Conservation (phyloP, 2,113 vertebrate genomes). For the Nansenia antarctica region DNA sequence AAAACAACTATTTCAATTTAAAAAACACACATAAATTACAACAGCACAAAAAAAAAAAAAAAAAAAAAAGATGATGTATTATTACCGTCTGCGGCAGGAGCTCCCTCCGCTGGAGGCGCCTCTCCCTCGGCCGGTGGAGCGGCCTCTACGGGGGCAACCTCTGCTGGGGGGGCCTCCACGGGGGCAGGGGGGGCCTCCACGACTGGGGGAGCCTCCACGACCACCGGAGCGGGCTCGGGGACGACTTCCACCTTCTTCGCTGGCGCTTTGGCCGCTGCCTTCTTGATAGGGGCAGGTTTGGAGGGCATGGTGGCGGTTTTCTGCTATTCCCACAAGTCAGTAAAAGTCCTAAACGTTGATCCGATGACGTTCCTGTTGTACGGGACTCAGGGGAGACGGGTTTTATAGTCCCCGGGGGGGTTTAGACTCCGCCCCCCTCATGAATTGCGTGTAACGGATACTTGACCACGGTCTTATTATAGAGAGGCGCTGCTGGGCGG, state of each 20-base stretch:
- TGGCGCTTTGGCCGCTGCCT: conserved; percentile 66
- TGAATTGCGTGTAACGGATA: conserved; percentile 52
- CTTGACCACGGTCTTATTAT: conserved; percentile 8
- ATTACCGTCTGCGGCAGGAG: conserved; percentile 16
- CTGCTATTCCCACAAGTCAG: conserved; percentile 62
- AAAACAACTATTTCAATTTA: too few relatives aligned
- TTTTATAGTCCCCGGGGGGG: conserved; percentile 47
- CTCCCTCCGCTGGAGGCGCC: conserved; percentile 8
- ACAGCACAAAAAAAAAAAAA: neutral
- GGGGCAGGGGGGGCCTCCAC: conserved; percentile 30
- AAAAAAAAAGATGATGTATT: too few relatives aligned
- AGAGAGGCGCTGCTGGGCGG: neutral
- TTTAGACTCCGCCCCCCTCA: conserved; percentile 53
- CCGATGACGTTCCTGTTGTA: too few relatives aligned
- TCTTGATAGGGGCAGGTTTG: conserved; percentile 72
- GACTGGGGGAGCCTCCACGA: conserved; percentile 25
- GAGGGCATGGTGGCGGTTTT: conserved; percentile 65
- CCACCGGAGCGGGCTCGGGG: conserved; percentile 40
- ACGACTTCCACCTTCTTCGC: conserved; percentile 52
- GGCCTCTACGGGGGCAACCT: neutral
- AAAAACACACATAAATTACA: neutral
- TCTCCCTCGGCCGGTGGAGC: conserved; percentile 10
- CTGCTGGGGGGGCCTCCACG: neutral
- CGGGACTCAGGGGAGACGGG: neutral
- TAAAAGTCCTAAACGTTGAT: conserved; percentile 42